These are phyloP conservation scores for Eilema griseolum DNA, from an alignment of 2,888 invertebrate species.

Conservation along the genomic window DNA sequence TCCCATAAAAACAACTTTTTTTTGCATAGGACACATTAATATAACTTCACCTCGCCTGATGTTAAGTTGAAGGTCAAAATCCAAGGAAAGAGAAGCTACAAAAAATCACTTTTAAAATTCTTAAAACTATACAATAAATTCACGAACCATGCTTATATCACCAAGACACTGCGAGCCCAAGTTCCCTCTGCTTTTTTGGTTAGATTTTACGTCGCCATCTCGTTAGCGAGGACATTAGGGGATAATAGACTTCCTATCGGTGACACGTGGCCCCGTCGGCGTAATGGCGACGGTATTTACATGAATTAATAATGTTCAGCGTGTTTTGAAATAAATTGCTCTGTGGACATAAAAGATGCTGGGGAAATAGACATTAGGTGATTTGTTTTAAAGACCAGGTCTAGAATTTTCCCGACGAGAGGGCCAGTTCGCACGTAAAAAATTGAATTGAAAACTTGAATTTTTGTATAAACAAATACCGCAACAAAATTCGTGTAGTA, in stretches of 20 bases:
- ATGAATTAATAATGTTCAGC: constrained; percentile 41
- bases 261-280: constrained; percentile 47
- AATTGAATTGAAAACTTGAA: too few relatives aligned
- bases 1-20: too few relatives aligned
- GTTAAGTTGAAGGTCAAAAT: too few relatives aligned
- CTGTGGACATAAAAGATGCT: not conserved
- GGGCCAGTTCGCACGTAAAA: too few relatives aligned
- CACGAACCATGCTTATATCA: constrained; percentile 6
- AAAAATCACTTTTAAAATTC: not conserved
- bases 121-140: constrained; percentile 10
- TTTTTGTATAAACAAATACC: too few relatives aligned
- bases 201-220: constrained; percentile 52
- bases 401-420: too few relatives aligned
- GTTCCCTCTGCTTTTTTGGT: constrained; percentile 38
- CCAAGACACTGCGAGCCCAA: constrained; percentile 18
- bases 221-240: constrained; percentile 57
- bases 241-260: constrained; percentile 63
- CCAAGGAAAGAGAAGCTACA: too few relatives aligned
- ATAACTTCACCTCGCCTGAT: too few relatives aligned
- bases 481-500: too few relatives aligned
- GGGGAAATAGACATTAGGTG: too few relatives aligned
- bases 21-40: too few relatives aligned
- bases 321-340: constrained; percentile 8
- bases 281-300: constrained; percentile 31
- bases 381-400: not conserved